Evolutionary conservation across 2,888 invertebrate species (phyloP).

Genomic region (Acanthoscelides obtectus): DNA sequence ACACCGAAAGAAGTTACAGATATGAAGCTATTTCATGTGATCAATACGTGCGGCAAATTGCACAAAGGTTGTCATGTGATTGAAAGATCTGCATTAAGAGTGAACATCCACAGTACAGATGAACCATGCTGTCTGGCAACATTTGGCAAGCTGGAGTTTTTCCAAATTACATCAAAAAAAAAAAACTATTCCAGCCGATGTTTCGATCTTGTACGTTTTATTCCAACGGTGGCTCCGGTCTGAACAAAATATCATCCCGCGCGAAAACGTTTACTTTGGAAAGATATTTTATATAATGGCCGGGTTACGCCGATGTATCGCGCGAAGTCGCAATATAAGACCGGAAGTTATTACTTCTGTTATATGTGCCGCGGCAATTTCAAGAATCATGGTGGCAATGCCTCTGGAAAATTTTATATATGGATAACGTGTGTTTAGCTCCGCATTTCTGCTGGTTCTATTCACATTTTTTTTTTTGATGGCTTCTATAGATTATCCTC

Average conservation of each 20-base stretch:
- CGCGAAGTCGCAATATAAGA: neutral
- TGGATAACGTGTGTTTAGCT: neutral
- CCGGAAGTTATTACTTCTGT: neutral
- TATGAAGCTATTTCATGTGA: too few species aligned
- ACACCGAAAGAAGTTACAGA: too few species aligned
- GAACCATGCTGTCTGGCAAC: too few species aligned
- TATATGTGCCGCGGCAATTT: neutral
- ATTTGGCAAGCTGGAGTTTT: too few species aligned
- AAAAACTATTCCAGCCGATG: too few species aligned
- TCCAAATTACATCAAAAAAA: too few species aligned
- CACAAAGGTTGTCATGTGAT: too few species aligned
- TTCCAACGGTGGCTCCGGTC: neutral
- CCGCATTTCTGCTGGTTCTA: neutral
- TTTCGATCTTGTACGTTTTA: neutral
- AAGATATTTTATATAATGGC: neutral
- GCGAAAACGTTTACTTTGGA: neutral
- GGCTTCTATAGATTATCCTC: too few species aligned
- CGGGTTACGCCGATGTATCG: neutral
- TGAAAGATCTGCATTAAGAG: too few species aligned
- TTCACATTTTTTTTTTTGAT: too few species aligned
- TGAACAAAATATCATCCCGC: neutral
- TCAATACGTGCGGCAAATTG: too few species aligned
- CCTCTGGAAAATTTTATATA: neutral
- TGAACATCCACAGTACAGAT: too few species aligned
- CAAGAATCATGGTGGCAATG: neutral